Base-by-base conservation (phyloP, 2,113 vertebrate species). In the Dromaius novaehollandiae region DNA sequence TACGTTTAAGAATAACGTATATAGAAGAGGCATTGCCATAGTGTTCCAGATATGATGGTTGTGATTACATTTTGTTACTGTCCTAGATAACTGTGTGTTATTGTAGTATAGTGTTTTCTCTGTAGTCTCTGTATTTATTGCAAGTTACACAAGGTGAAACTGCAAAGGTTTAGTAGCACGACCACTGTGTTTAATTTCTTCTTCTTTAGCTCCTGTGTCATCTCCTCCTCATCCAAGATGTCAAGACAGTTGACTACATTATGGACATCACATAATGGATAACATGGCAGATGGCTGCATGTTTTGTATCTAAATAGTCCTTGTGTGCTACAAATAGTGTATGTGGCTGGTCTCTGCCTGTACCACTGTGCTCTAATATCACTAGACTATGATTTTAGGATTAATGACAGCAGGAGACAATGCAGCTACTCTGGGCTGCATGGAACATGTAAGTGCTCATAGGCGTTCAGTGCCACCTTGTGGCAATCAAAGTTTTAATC, bases 401-500 rank as follows among this genome's bases (percentile, higher is more conserved):
- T 77, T 32, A 70, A 13, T 17, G 6, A 11, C 81, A 24, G 30
- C 14, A 5, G 36, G 15, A 60, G 19, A 6, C 34, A 5, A 1
- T 4, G 56, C 68, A 4, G 17, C n/a, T 8, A 4, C 20, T 69
- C 25, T 3, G 6, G 40, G 56, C 64, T 63, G 55, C 32, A 0
- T 1, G 61, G 20, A 13, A 0, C 7, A 14, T 26, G 11, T 0
- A 6, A 32, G 76, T 60, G 94, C 82, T 90, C 6, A 2, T 76
- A 92, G 74, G 64, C 80, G 32, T 11, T 26, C 94, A 91, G 58
- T 95, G 96, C 96, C 96, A 97, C 82, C 97, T 87, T 34, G 91
- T 84, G 96, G 93, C 64, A 63, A 28, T 5, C 26, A 42, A n/a
- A 42, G 12, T 40, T 16, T 24, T 58, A 8, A 0, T 16, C 38